Percentiles rank a stretch among this genome's conserved stretches.
phyloP scores from a whole-genome alignment of 2,888 invertebrate genomes.

The Hipparchia sbordonii region DNA sequence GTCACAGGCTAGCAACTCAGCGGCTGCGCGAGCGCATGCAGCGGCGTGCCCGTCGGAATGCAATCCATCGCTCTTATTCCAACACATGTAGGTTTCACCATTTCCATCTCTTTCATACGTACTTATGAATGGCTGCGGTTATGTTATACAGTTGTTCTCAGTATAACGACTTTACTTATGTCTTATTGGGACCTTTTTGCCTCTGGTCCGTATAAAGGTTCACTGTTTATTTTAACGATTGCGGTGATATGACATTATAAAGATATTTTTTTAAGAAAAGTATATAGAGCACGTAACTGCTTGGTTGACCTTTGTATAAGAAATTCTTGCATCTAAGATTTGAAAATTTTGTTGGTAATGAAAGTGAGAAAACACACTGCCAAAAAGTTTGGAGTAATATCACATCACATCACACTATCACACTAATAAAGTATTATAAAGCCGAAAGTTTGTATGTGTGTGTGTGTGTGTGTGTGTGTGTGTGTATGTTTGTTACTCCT shows the following conservation, averaged over 20 bases:
- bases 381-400: no score
- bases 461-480: no score
- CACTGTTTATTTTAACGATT: conserved; percentile 47
- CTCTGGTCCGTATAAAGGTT: conserved; percentile 38
- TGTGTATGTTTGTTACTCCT: no score
- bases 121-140: conserved; percentile 69
- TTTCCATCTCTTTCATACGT: conserved; percentile 67
- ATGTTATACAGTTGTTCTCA: conserved; percentile 64
- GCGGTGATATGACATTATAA: not conserved
- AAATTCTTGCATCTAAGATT: no score
- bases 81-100: conserved; percentile 62
- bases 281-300: no score
- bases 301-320: no score
- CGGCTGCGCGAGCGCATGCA: conserved; percentile 46
- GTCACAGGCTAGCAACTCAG: conserved; percentile 42
- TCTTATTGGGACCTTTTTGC: conserved; percentile 57
- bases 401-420: no score
- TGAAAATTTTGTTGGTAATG: no score
- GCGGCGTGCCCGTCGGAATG: conserved; percentile 66
- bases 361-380: no score
- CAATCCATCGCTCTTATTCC: conserved; percentile 79
- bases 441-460: no score
- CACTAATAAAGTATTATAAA: no score
- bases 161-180: conserved; percentile 47
- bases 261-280: no score